Percentiles rank a stretch among this genome's conserved stretches.
phyloP scores from a whole-genome alignment of 92 coral and sea anemone genomes.

The Epizoanthus scotinus region DNA sequence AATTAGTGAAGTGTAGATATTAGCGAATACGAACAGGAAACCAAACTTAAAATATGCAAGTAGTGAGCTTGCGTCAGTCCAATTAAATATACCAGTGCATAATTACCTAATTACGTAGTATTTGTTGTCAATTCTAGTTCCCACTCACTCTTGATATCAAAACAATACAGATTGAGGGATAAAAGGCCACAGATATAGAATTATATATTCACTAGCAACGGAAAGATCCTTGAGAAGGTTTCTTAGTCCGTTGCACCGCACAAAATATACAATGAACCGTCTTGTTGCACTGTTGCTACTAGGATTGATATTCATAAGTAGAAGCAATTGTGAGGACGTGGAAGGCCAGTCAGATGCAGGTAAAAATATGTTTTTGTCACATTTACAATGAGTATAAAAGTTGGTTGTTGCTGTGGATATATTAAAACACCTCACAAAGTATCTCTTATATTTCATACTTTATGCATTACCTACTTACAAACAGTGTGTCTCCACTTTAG shows the following conservation, averaged over 20 bases:
- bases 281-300: background rate
- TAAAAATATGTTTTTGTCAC: background rate
- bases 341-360: constrained; percentile 1
- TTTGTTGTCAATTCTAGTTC: background rate
- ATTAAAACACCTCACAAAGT: no score
- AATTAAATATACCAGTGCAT: background rate
- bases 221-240: background rate
- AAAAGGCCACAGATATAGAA: background rate
- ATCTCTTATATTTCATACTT: no score
- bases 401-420: no score
- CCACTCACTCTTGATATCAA: background rate
- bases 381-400: no score
- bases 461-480: background rate
- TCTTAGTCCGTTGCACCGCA: background rate
- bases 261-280: background rate
- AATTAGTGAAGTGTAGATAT: background rate
- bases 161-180: background rate
- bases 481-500: background rate
- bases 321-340: background rate
- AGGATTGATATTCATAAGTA: background rate
- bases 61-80: background rate
- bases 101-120: background rate
- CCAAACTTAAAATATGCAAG: background rate
- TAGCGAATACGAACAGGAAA: background rate
- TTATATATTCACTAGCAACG: background rate